Base-by-base conservation (phyloP, 2,888 invertebrate genomes). In the Oscheius sp. region DNA sequence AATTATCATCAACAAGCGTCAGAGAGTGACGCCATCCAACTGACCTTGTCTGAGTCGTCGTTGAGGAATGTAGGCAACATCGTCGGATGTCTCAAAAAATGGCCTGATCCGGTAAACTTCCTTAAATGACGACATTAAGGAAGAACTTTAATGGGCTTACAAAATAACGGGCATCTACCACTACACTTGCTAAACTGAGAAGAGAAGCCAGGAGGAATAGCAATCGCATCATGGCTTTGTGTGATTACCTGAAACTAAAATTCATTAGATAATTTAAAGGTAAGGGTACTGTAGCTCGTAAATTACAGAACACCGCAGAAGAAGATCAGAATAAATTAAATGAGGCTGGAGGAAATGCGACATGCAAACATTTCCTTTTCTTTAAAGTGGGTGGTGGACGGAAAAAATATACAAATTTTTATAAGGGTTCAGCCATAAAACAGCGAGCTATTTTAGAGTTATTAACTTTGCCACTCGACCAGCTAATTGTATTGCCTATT, bases 31-130 rank as follows among this genome's bases (percentile, higher is more conserved):
- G 41, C 23, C 18, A 18, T 23, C n/a, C 21, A 23, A 63, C 46
- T 21, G 7, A 66, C 66, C 66, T 66, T 66, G 66, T 66, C 66
- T 66, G 49, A 66, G 49, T 52, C 52, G 66, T 49, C 66, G 66
- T 27, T 66, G 66, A 13, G 66, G 66, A 66, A 66, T 16, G 49
- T 52, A 66, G 27, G 66, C 9, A 27, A 29, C 49, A 27, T 66
- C 52, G 13, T 66, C 66, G 16, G 52, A 27, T 18, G 18, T 66
- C 27, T 66, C 66, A 27, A 66, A 35, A 46, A 66, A 49, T 18
- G 66, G 52, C 52, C 29, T 49, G 29, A 66, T 25, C 35, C 66
- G 49, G 29, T 27, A 52, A 16, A 61, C 25, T 61, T 61, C 61
- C 61, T 61, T 35, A 59, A 61, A 43, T 9, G 18, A 49, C 49